These are phyloP conservation scores for Salticus scenicus DNA, from an alignment of 2,888 invertebrate genomes.

Conservation along the genomic window DNA sequence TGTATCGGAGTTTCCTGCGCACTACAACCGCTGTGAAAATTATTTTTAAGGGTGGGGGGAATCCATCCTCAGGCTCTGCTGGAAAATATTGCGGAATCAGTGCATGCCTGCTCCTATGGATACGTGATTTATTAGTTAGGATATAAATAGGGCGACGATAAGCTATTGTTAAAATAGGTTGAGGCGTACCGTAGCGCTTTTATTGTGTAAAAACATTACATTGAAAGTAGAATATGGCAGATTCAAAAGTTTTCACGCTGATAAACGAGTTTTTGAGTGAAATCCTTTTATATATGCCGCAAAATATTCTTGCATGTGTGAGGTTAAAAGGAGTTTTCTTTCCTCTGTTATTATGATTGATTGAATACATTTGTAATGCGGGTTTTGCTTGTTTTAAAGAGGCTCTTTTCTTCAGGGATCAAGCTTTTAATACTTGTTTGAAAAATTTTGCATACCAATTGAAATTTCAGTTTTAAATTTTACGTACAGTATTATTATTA, in stretches of 20 bases:
- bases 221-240: background rate
- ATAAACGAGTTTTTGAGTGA: background rate
- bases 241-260: background rate
- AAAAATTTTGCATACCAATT: no score
- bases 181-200: background rate
- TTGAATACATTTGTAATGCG: no score
- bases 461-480: no score
- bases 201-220: constrained; percentile 2
- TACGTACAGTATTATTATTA: no score
- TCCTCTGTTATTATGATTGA: no score
- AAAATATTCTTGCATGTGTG: background rate
- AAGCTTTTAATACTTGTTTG: no score
- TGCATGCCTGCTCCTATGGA: constrained; percentile 37
- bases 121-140: constrained; percentile 56
- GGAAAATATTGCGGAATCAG: constrained; percentile 43
- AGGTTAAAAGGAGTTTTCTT: background rate
- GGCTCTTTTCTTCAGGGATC: no score
- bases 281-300: background rate
- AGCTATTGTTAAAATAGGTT: background rate
- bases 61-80: constrained; percentile 8
- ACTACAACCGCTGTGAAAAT: constrained; percentile 32
- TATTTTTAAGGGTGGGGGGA: constrained; percentile 47
- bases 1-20: background rate
- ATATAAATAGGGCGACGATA: constrained; percentile 58
- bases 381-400: no score